Evolutionary conservation across 1,140 invertebrate genomes (phyloP).

Genomic region (Campodea augens): DNA sequence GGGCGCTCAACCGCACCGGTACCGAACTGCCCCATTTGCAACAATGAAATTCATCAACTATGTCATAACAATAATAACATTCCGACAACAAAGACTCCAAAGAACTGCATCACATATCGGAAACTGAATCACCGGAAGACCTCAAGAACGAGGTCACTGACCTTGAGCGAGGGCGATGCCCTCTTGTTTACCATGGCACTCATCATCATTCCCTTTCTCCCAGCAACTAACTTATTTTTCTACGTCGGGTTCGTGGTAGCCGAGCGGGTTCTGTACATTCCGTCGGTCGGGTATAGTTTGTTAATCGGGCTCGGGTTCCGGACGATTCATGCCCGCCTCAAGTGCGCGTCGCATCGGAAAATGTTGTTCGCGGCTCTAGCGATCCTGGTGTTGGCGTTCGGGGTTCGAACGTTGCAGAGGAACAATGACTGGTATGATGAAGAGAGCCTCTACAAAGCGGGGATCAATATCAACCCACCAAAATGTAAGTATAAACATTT

Average conservation of each 20-base stretch:
- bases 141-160: not conserved
- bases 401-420: conserved; percentile 52
- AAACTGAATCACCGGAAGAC: conserved; percentile 7
- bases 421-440: conserved; percentile 85
- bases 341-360: conserved; percentile 21
- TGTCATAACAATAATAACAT: conserved; percentile 3
- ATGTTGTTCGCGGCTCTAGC: conserved; percentile 29
- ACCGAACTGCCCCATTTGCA: too few species aligned
- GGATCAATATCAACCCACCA: conserved; percentile 82
- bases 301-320: conserved; percentile 51
- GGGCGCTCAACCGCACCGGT: too few species aligned
- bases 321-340: conserved; percentile 22
- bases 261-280: conserved; percentile 83
- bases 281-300: conserved; percentile 87
- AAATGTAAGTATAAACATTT: conserved; percentile 57
- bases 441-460: conserved; percentile 79
- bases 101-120: too few species aligned
- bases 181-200: conserved; percentile 47
- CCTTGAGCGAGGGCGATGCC: conserved; percentile 19
- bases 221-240: conserved; percentile 83
- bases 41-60: not conserved
- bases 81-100: conserved; percentile 4
- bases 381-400: conserved; percentile 39
- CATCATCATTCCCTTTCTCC: conserved; percentile 74
- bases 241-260: conserved; percentile 95